Evolutionary conservation across 1,140 invertebrate species (phyloP).

Genomic region (Zaprionus camerounensis): DNA sequence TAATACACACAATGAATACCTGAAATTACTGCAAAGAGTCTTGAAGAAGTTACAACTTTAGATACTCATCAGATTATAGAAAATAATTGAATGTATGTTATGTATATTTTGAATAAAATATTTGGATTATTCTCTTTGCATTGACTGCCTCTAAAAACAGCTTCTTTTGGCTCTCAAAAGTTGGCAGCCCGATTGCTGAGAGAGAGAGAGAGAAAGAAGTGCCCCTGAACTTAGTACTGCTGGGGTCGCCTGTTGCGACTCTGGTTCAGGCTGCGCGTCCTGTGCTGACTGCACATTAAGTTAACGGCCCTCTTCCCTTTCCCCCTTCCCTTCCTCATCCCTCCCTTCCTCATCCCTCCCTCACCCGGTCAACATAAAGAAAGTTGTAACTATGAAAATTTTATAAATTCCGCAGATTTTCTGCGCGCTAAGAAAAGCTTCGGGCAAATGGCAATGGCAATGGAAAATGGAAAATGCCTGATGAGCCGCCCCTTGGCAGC

Average conservation of each 20-base stretch:
- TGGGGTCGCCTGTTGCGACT: neutral
- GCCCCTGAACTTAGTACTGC: neutral
- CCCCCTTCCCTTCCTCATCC: neutral
- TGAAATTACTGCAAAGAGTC: too few species aligned
- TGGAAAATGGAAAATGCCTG: constrained; percentile 26
- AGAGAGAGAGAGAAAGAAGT: neutral
- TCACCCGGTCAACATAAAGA: constrained; percentile 60
- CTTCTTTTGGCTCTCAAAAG: too few species aligned
- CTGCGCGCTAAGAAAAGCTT: constrained; percentile 71
- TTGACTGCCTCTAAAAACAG: too few species aligned
- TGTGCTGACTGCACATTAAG: constrained; percentile 61
- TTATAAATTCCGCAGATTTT: constrained; percentile 83
- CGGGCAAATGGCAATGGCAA: constrained; percentile 32
- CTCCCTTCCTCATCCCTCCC: neutral
- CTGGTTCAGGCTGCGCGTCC: neutral
- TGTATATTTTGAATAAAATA: too few species aligned
- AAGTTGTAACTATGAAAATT: constrained; percentile 84
- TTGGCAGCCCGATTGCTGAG: too few species aligned
- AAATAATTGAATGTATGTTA: too few species aligned
- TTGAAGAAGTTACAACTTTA: too few species aligned
- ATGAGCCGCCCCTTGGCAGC: constrained; percentile 42
- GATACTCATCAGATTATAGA: too few species aligned
- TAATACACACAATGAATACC: too few species aligned
- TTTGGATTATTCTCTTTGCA: too few species aligned
- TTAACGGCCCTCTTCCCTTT: constrained; percentile 27